Conservation (phyloP, 2,888 invertebrate species). For the Oscheius sp. region DNA sequence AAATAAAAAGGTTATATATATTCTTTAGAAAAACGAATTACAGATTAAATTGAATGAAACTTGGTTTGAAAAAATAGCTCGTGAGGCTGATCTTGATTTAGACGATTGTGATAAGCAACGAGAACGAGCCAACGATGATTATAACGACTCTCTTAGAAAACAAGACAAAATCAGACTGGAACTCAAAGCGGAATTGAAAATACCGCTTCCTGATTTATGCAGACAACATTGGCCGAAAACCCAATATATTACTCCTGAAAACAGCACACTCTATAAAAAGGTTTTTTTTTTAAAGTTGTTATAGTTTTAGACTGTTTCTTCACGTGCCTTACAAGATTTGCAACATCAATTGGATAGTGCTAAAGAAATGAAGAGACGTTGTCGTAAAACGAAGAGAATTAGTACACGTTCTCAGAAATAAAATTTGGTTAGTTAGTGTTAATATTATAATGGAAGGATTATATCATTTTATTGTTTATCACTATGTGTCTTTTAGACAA, state of each 20-base stretch:
- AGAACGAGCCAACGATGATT: slow-evolving; percentile 5
- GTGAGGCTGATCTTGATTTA: slow-evolving; percentile 84
- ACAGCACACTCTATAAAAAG: slow-evolving; percentile 20
- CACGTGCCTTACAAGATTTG: slow-evolving; percentile 41
- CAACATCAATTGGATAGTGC: slow-evolving; percentile 37
- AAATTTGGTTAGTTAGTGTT: too few species aligned
- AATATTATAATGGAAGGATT: too few species aligned
- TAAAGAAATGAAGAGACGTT: slow-evolving; percentile 36
- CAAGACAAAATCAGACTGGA: slow-evolving; percentile 4
- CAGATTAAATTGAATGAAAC: slow-evolving; percentile 74
- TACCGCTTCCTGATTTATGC: slow-evolving; percentile 6
- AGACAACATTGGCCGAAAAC: slow-evolving; percentile 6
- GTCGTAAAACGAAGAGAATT: slow-evolving; percentile 4
- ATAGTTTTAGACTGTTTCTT: slow-evolving; percentile 17
- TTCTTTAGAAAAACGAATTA: not conserved
- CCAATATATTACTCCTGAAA: slow-evolving; percentile 45
- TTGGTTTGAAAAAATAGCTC: slow-evolving; percentile 86
- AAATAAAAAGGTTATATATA: slow-evolving; percentile 71
- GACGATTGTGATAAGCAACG: slow-evolving; percentile 76
- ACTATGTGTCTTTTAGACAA: too few species aligned
- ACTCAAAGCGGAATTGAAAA: not conserved
- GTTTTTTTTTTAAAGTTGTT: not conserved
- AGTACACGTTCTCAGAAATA: too few species aligned
- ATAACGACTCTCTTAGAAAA: slow-evolving; percentile 13
- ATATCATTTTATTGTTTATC: too few species aligned